Evolutionary conservation across 2,113 vertebrate species (phyloP).

Genomic region (Turnix velox): DNA sequence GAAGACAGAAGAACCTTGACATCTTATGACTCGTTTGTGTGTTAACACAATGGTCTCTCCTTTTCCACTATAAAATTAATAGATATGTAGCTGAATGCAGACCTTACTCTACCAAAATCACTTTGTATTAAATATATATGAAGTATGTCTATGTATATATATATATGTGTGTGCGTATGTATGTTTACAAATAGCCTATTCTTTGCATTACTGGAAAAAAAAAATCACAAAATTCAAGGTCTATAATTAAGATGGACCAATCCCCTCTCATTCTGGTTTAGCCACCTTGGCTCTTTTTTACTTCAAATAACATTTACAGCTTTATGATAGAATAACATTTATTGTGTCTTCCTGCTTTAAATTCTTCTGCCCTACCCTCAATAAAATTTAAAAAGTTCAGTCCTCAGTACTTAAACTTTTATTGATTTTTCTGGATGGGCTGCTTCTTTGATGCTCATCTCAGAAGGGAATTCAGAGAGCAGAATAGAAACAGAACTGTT

Average conservation of each 20-base stretch:
- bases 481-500: neutral
- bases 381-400: neutral
- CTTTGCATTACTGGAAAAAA: neutral
- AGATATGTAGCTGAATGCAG: neutral
- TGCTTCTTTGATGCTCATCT: neutral
- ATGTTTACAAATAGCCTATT: neutral
- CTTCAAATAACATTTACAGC: neutral
- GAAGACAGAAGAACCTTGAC: rapidly evolving
- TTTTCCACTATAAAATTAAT: neutral
- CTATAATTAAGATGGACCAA: neutral
- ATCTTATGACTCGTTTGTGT: neutral
- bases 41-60: neutral
- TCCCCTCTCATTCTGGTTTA: neutral
- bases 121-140: neutral
- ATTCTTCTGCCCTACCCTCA: neutral
- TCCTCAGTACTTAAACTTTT: neutral
- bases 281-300: rapidly evolving
- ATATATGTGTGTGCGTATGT: rapidly evolving
- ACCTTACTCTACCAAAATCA: neutral
- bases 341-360: neutral
- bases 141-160: rapidly evolving
- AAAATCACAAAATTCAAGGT: neutral
- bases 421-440: neutral
- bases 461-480: neutral
- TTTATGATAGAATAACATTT: neutral